Evolutionary conservation across 2,888 invertebrate genomes (phyloP).

Genomic region (Synanthedon formicaeformis): DNA sequence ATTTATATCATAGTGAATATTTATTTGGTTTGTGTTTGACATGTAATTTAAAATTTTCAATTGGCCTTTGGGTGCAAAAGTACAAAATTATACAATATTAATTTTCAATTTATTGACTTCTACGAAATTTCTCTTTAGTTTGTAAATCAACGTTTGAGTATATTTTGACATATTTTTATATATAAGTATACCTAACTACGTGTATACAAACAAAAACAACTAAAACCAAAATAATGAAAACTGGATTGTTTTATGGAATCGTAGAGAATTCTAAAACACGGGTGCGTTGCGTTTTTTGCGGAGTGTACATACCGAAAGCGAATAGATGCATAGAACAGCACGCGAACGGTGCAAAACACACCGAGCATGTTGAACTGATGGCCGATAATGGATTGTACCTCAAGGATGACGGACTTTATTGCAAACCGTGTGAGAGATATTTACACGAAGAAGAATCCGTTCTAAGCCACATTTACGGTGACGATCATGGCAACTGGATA

Average conservation of each 20-base stretch:
- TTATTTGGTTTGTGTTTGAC: too few species aligned
- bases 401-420: slow-evolving; percentile 25
- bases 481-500: slow-evolving; percentile 40
- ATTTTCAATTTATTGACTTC: too few species aligned
- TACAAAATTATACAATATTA: too few species aligned
- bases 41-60: too few species aligned
- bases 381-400: slow-evolving; percentile 35
- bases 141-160: too few species aligned
- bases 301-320: slow-evolving; percentile 43
- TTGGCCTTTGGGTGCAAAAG: too few species aligned
- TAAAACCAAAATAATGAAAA: slow-evolving; percentile 33
- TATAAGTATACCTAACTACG: too few species aligned
- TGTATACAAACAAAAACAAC: background rate
- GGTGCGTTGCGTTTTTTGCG: slow-evolving; percentile 45
- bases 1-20: too few species aligned
- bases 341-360: slow-evolving; percentile 40
- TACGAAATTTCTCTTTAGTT: too few species aligned
- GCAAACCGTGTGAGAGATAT: slow-evolving; percentile 33
- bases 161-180: too few species aligned
- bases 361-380: slow-evolving; percentile 39
- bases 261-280: slow-evolving; percentile 39
- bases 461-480: slow-evolving; percentile 29
- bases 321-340: slow-evolving; percentile 50
- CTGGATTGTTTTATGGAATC: slow-evolving; percentile 33
- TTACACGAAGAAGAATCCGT: slow-evolving; percentile 33